Percentiles rank a stretch among this genome's conserved stretches.
These are phyloP conservation scores for Limnephilus rhombicus DNA, from an alignment of 2,888 invertebrate genomes.

Conservation along the genomic window DNA sequence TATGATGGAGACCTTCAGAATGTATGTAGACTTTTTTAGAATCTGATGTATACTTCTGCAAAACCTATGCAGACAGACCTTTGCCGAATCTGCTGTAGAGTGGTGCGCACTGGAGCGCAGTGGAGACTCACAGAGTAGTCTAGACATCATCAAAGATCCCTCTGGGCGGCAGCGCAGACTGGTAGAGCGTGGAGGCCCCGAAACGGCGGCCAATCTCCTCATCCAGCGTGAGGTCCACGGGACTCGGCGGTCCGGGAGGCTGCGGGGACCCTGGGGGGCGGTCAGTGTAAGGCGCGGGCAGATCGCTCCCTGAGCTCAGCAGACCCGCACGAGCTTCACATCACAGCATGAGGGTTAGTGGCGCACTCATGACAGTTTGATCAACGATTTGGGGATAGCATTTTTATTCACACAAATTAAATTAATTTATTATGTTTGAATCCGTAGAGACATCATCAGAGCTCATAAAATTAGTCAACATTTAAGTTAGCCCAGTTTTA, in stretches of 20 bases:
- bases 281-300: constrained; percentile 73
- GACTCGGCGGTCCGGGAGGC: constrained; percentile 33
- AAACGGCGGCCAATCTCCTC: constrained; percentile 82
- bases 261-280: constrained; percentile 54
- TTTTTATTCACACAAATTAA: not conserved
- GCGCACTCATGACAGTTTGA: not conserved
- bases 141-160: constrained; percentile 92
- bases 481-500: not conserved
- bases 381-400: not conserved
- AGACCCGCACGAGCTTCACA: constrained; percentile 86
- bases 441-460: not conserved
- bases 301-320: constrained; percentile 79
- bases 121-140: constrained; percentile 59
- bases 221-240: constrained; percentile 69
- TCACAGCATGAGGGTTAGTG: constrained; percentile 22
- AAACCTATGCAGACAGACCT: not conserved
- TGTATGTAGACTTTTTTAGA: not conserved
- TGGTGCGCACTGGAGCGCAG: not conserved
- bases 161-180: constrained; percentile 79
- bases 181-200: constrained; percentile 80
- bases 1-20: too few species aligned
- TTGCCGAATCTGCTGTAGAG: not conserved
- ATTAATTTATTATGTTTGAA: not conserved
- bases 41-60: not conserved
- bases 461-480: not conserved